phyloP scores from a whole-genome alignment of 2,113 vertebrate genomes.

The Etheostoma spectabile region DNA sequence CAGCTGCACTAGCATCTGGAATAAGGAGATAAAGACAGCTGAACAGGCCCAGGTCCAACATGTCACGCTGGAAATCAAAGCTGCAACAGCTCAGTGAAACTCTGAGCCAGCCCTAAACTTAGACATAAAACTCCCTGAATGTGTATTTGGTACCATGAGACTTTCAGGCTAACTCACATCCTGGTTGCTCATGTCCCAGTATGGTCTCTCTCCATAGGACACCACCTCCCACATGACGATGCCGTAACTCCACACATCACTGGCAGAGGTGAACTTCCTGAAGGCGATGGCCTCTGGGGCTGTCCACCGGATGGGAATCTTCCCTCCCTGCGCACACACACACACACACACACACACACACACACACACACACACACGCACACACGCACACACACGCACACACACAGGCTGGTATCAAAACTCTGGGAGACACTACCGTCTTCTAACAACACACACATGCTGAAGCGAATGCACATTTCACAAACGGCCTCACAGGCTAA shows the following conservation, averaged over 20 bases:
- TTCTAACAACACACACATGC: slow-evolving; percentile 21
- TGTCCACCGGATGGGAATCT: slow-evolving; percentile 88
- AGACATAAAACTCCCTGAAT: slow-evolving; percentile 9
- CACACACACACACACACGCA: background rate
- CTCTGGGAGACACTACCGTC: slow-evolving; percentile 20
- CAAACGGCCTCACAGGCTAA: slow-evolving; percentile 28
- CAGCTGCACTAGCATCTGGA: slow-evolving; percentile 73
- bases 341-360: slow-evolving; percentile 26
- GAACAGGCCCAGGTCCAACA: slow-evolving; percentile 56
- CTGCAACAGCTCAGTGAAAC: slow-evolving; percentile 42
- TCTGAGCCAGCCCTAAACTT: slow-evolving; percentile 40
- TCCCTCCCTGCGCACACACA: slow-evolving; percentile 79
- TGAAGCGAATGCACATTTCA: slow-evolving; percentile 52
- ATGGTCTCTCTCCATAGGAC: slow-evolving; percentile 86
- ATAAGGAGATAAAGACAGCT: slow-evolving; percentile 69
- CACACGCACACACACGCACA: slow-evolving; percentile 35
- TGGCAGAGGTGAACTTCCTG: slow-evolving; percentile 86
- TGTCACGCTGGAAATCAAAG: slow-evolving; percentile 66
- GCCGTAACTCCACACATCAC: slow-evolving; percentile 87
- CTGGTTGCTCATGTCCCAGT: slow-evolving; percentile 89
- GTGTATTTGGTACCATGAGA: background rate
- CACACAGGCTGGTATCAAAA: slow-evolving; percentile 32
- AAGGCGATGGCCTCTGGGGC: slow-evolving; percentile 87
- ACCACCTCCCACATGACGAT: slow-evolving; percentile 89
- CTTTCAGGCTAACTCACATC: slow-evolving; percentile 76